These are phyloP conservation scores for Lampris megalopsis DNA, from an alignment of 2,113 vertebrate genomes.

Conservation along the genomic window DNA sequence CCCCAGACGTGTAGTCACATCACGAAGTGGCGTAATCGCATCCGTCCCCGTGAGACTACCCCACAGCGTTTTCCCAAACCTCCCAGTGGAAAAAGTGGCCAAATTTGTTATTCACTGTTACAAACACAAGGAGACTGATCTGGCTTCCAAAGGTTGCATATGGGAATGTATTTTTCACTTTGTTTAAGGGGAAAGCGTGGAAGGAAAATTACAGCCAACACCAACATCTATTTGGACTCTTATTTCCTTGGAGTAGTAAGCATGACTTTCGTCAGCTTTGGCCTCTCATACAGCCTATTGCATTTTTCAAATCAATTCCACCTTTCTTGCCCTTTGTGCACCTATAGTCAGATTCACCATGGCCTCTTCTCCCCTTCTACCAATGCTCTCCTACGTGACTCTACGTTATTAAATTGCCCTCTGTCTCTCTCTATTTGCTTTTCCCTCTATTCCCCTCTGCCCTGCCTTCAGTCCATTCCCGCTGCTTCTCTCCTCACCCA, in stretches of 20 bases:
- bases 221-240: slow-evolving; percentile 22
- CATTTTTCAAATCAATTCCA: slow-evolving; percentile 30
- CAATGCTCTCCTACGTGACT: slow-evolving; percentile 33
- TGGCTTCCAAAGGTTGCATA: slow-evolving; percentile 28
- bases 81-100: slow-evolving; percentile 14
- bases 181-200: slow-evolving; percentile 29
- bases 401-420: slow-evolving; percentile 35
- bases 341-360: neutral
- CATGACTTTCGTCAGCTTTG: slow-evolving; percentile 10
- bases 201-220: slow-evolving; percentile 38
- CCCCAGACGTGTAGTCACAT: no score
- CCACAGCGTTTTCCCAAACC: neutral
- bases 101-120: neutral
- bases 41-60: neutral
- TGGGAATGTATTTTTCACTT: slow-evolving; percentile 14
- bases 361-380: slow-evolving; percentile 8
- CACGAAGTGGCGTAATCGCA: no score
- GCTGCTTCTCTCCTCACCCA: slow-evolving; percentile 10
- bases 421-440: slow-evolving; percentile 2
- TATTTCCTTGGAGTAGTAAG: slow-evolving; percentile 46
- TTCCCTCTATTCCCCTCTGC: neutral
- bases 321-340: slow-evolving; percentile 23
- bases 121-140: slow-evolving; percentile 35
- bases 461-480: slow-evolving; percentile 40
- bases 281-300: slow-evolving; percentile 12